Base-by-base conservation (phyloP, 2,797 vertebrate species). In the Choloepus didactylus region DNA sequence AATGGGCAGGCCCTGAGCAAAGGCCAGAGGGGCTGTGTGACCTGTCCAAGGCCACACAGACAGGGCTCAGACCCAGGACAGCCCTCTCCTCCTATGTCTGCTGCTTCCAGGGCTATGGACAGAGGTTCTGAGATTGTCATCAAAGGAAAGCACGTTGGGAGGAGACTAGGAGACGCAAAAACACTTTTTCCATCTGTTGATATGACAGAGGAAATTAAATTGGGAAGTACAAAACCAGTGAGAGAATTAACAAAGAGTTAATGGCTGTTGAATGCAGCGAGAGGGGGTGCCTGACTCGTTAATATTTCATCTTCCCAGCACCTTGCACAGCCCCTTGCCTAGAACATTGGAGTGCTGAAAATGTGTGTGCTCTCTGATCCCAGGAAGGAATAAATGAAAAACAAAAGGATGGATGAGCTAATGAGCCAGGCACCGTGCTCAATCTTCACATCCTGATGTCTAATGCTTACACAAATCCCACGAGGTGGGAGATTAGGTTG, bases 1-100 rank as follows among this genome's bases (percentile, higher is more conserved):
- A 1, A n/a, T 10, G 3, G 18, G 35, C 8, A 27, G 59, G n/a
- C 25, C 69, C 56, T 46, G 21, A n/a, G 14, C 0, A 6, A 0
- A 31, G 5, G 25, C 11, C 60, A 60, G 54, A 60, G 64, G 6
- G 4, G 23, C 31, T 11, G 8, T 38, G 9, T 25, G 4, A 46
- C 23, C 69, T 16, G 1, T 41, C n/a, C 12, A 27, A 23, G 77
- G n/a, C 31, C n/a, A 73, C 6, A 2, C 54, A 77, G 46, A 7
- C 46, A 25, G 46, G 59, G 87, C 46, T 31, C 25, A 29, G n/a
- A 77, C 60, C 7, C 25, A 1, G 0, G 3, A 35, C n/a, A 1
- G 23, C n/a, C 7, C 59, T 49, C 44, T 41, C 38, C 44, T 66
- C n/a, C 86, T 23, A 14, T 11, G 21, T 11, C 46, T 31, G 60